A percentile compares a stretch with the other conserved stretches of the same genome.
phyloP scores from a whole-genome alignment of 2,797 vertebrate genomes.

The Thripadectes ignobilis region DNA sequence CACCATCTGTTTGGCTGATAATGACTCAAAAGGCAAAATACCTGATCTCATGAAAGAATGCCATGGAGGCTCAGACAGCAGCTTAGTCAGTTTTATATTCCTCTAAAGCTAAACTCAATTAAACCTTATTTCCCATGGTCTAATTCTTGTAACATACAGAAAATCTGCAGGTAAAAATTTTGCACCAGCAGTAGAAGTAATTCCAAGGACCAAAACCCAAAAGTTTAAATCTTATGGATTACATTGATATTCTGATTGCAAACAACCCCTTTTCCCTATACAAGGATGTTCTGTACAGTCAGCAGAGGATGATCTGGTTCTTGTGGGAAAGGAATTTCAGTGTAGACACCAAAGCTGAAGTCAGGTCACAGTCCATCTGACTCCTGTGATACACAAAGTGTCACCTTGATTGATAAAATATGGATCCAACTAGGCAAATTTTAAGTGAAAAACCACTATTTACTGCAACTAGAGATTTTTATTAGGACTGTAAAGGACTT shows the following conservation, averaged over 20 bases:
- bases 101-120: neutral
- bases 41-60: neutral
- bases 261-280: neutral
- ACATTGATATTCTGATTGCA: neutral
- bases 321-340: neutral
- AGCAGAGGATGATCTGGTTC: neutral
- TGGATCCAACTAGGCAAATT: neutral
- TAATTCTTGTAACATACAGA: neutral
- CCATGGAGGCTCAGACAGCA: neutral
- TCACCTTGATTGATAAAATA: neutral
- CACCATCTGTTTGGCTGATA: neutral
- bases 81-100: neutral
- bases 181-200: neutral
- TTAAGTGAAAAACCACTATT: neutral
- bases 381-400: fast-evolving
- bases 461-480: neutral
- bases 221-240: neutral
- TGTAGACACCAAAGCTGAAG: neutral
- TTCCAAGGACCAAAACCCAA: neutral
- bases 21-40: neutral
- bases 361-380: neutral
- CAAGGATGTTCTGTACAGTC: neutral
- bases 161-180: neutral
- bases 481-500: neutral
- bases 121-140: neutral